phyloP scores from a whole-genome alignment of 2,113 vertebrate genomes.

The Scophthalmus maximus region DNA sequence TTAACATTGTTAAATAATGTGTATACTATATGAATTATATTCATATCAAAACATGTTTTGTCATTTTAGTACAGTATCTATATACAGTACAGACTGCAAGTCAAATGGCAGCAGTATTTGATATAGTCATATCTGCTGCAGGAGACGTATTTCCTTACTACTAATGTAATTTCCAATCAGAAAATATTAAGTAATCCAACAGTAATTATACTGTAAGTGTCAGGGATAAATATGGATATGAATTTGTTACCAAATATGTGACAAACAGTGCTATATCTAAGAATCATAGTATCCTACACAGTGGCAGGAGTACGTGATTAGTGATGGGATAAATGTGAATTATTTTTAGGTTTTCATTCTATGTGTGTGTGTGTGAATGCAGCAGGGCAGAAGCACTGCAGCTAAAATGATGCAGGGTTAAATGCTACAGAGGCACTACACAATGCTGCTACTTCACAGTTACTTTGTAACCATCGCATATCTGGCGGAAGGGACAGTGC shows the following conservation, averaged over 20 bases:
- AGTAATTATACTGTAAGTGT: too few species aligned
- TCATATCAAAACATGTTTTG: too few species aligned
- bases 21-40: too few species aligned
- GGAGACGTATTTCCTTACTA: slow-evolving; percentile 26
- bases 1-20: too few species aligned
- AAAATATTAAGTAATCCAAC: background rate
- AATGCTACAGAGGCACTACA: slow-evolving; percentile 36
- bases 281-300: slow-evolving; percentile 2
- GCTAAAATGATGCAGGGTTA: slow-evolving; percentile 28
- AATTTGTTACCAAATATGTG: background rate
- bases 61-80: background rate
- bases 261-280: background rate
- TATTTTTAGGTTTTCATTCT: too few species aligned
- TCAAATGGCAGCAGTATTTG: background rate
- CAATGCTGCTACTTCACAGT: slow-evolving; percentile 33
- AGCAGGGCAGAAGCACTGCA: slow-evolving; percentile 30
- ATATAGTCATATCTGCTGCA: background rate
- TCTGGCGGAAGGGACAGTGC: slow-evolving; percentile 49
- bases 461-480: slow-evolving; percentile 34
- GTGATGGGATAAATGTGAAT: background rate
- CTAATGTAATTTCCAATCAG: background rate
- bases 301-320: background rate
- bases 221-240: background rate
- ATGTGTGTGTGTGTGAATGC: slow-evolving; percentile 6
- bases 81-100: background rate